Percentiles rank a stretch among this genome's conserved stretches.
phyloP scores from a whole-genome alignment of 2,113 vertebrate species.

The Mormoops blainvillei region DNA sequence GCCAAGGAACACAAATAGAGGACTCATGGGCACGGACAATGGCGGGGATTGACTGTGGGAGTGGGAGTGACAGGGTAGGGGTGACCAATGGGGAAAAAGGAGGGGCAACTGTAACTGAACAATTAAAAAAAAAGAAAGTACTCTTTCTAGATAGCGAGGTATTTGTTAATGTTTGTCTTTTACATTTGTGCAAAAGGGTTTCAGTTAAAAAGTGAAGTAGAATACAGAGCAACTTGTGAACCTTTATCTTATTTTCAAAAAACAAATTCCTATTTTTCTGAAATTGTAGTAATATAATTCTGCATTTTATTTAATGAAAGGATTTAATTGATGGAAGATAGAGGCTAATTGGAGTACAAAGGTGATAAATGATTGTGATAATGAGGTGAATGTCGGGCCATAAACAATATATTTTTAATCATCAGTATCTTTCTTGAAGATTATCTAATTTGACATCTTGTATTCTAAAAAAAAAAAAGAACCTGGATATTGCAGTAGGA shows the following conservation, averaged over 20 bases:
- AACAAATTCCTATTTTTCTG: background rate
- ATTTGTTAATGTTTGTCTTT: background rate
- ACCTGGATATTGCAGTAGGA: background rate
- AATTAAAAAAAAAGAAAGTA: background rate
- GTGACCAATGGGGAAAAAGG: too few relatives aligned
- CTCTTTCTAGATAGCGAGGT: background rate
- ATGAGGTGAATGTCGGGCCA: background rate
- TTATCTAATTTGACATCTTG: background rate
- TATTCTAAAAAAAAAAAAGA: background rate
- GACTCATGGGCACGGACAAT: too few relatives aligned
- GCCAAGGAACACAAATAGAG: too few relatives aligned
- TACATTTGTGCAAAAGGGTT: background rate
- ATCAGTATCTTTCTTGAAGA: background rate
- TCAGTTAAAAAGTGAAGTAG: background rate
- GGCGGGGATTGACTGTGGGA: too few relatives aligned
- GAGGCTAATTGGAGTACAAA: conserved; percentile 9
- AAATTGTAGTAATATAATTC: background rate
- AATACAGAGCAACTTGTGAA: background rate
- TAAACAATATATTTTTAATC: conserved; percentile 20
- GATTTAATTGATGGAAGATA: background rate
- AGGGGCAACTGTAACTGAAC: too few relatives aligned
- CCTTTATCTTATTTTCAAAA: conserved; percentile 1
- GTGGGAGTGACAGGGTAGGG: too few relatives aligned
- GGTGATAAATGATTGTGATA: background rate
- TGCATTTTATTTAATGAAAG: background rate